phyloP scores from a whole-genome alignment of 2,888 invertebrate species.

The Escarpia spicata region DNA sequence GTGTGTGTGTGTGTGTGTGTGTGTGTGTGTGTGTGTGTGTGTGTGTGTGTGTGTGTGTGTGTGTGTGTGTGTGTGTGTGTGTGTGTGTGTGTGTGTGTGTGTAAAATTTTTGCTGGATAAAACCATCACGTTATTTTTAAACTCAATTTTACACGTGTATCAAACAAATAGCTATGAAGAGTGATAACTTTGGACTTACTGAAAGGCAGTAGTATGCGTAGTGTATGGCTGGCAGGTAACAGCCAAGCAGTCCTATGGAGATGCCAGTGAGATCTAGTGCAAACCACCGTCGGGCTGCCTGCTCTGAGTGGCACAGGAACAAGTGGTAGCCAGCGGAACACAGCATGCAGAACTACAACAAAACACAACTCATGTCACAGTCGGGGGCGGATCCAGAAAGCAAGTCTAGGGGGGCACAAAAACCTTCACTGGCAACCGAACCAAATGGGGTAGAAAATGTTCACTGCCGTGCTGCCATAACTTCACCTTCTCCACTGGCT shows the following conservation, averaged over 20 bases:
- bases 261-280: conserved; percentile 93
- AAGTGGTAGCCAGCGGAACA: conserved; percentile 92
- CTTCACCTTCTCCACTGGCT: too few relatives aligned
- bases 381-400: too few relatives aligned
- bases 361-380: not conserved
- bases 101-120: too few relatives aligned
- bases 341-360: conserved; percentile 86
- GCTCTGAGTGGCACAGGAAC: conserved; percentile 90
- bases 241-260: conserved; percentile 88
- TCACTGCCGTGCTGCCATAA: too few relatives aligned
- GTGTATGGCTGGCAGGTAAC: conserved; percentile 94
- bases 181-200: conserved; percentile 71
- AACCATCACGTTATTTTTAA: not conserved
- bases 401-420: too few relatives aligned
- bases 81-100: too few relatives aligned
- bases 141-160: not conserved
- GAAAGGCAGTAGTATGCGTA: conserved; percentile 96
- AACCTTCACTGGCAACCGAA: too few relatives aligned
- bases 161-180: not conserved
- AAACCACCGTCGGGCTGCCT: conserved; percentile 85
- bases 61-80: too few relatives aligned
- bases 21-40: too few relatives aligned
- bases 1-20: too few relatives aligned
- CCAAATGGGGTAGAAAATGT: too few relatives aligned
- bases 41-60: too few relatives aligned